These are phyloP conservation scores for Fratercula arctica DNA, from an alignment of 2,797 vertebrate genomes.

Conservation along the genomic window DNA sequence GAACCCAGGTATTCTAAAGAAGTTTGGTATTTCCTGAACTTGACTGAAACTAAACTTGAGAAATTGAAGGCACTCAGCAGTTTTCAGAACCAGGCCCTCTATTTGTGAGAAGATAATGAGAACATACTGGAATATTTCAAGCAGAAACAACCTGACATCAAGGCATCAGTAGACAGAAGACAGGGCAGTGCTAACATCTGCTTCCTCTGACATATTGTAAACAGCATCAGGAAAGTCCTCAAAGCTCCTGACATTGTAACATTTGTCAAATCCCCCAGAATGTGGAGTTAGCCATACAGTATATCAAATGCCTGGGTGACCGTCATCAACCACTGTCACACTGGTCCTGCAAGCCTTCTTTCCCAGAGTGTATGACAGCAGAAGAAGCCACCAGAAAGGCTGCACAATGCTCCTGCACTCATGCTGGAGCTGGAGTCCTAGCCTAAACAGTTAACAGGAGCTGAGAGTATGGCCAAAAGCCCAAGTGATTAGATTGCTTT, in stretches of 20 bases:
- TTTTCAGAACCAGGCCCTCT: not conserved
- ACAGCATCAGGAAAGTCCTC: not conserved
- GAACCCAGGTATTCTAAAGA: not conserved
- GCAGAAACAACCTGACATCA: constrained; percentile 2
- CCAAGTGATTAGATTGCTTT: not conserved
- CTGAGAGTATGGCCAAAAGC: not conserved
- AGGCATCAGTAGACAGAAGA: not conserved
- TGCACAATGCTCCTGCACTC: not conserved
- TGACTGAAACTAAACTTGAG: not conserved
- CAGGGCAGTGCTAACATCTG: not conserved
- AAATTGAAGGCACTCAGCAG: not conserved
- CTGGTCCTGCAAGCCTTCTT: not conserved
- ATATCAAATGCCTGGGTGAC: not conserved
- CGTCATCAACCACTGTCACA: not conserved
- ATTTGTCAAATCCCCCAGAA: not conserved
- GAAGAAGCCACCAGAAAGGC: not conserved
- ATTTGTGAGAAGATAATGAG: not conserved
- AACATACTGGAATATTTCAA: not conserved
- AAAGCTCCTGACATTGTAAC: not conserved
- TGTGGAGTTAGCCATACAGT: not conserved
- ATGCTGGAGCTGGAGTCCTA: not conserved
- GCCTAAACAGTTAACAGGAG: not conserved
- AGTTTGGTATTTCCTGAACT: not conserved
- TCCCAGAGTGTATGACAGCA: not conserved
- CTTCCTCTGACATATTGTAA: not conserved